Evolutionary conservation across 2,113 vertebrate species (phyloP).

Genomic region (Tetrao urogallus): DNA sequence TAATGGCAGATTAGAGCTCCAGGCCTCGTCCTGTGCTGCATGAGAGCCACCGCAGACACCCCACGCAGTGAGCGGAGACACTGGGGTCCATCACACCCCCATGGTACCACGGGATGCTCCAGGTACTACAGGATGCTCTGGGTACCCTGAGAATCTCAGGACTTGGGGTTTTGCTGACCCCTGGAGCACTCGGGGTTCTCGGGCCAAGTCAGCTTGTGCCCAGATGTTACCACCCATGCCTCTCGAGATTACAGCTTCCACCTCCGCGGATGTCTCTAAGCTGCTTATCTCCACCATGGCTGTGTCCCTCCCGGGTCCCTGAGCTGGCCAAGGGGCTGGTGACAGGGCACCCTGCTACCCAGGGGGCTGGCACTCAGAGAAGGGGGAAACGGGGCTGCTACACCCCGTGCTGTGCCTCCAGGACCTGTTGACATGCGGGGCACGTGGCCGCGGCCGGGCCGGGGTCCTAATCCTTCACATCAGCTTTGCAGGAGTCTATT

Average conservation of each 20-base stretch:
- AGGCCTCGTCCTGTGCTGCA: slow-evolving; percentile 32
- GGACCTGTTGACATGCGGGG: rapidly evolving
- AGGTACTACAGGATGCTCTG: neutral
- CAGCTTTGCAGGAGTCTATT: slow-evolving; percentile 14
- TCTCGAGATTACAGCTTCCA: neutral
- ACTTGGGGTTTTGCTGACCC: no score
- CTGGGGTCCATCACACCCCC: neutral
- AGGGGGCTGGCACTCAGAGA: neutral
- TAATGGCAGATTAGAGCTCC: slow-evolving; percentile 81
- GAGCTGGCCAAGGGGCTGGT: neutral
- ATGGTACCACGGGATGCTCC: neutral
- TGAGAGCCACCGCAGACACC: neutral
- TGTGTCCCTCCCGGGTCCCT: neutral
- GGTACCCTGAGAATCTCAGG: rapidly evolving
- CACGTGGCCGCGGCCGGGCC: rapidly evolving
- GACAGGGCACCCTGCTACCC: neutral
- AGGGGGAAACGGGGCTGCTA: neutral
- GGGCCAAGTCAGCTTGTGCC: neutral
- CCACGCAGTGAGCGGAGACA: rapidly evolving
- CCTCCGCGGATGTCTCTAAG: slow-evolving; percentile 8
- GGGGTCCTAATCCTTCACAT: neutral
- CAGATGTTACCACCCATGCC: neutral
- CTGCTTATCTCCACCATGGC: slow-evolving; percentile 27
- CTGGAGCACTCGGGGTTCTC: neutral
- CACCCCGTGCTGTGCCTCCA: rapidly evolving